phyloP scores from a whole-genome alignment of 2,888 invertebrate species.

The Brachyptera putata region DNA sequence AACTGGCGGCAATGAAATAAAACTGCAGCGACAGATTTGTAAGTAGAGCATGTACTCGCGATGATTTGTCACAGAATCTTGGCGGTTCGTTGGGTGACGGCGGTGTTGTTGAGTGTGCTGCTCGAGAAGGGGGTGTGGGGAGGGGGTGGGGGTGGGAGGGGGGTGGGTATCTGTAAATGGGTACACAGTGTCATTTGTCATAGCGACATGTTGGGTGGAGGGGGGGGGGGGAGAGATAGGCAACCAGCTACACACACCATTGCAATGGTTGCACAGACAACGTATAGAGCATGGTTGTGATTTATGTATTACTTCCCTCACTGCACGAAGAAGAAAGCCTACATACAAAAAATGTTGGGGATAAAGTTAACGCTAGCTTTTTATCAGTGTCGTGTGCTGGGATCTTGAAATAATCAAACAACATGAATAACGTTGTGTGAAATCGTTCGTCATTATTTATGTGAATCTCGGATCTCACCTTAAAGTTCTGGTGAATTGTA shows the following conservation, averaged over 20 bases:
- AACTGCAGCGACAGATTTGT: too few relatives aligned
- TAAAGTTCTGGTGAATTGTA: too few relatives aligned
- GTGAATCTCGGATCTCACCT: too few relatives aligned
- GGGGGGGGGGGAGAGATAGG: too few relatives aligned
- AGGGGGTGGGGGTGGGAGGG: neutral
- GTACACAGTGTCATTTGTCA: slow-evolving; percentile 5
- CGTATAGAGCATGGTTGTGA: slow-evolving; percentile 4
- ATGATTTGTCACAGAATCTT: slow-evolving; percentile 14
- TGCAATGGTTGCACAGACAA: slow-evolving; percentile 15
- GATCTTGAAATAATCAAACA: too few relatives aligned
- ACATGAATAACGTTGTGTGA: too few relatives aligned
- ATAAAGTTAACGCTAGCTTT: too few relatives aligned
- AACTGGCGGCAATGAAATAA: too few relatives aligned
- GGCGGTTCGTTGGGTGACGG: neutral
- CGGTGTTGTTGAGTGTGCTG: neutral
- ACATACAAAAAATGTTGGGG: neutral
- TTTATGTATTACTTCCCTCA: slow-evolving; percentile 5
- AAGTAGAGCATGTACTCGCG: too few relatives aligned
- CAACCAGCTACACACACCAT: neutral
- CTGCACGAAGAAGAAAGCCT: neutral
- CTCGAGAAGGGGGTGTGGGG: neutral
- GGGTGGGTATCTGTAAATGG: neutral
- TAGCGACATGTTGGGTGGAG: neutral
- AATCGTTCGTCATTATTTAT: too few relatives aligned
- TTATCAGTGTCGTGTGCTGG: too few relatives aligned